Base-by-base conservation (phyloP, 2,113 vertebrate genomes). In the Pseudolaguvia tuberculata region DNA sequence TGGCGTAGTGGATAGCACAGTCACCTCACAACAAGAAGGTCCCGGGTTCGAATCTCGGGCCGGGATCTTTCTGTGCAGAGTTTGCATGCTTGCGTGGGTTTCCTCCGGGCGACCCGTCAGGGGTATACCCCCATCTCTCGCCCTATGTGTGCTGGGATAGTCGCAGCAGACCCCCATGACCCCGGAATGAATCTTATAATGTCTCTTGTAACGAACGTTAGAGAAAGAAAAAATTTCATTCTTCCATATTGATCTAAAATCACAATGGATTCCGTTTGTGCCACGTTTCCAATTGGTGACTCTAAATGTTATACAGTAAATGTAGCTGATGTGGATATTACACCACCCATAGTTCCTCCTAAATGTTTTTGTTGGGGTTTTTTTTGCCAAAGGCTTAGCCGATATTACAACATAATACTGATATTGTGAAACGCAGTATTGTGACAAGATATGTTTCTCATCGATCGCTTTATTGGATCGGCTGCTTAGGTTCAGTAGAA, bases 151-250 rank as follows among this genome's bases (percentile, higher is more conserved):
- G n/a, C n/a, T n/a, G n/a, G n/a, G n/a, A n/a, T n/a, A n/a, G n/a
- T n/a, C n/a, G n/a, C n/a, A n/a, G n/a, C n/a, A n/a, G n/a, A n/a
- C n/a, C n/a, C n/a, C n/a, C n/a, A n/a, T n/a, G n/a, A n/a, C n/a
- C n/a, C n/a, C n/a, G n/a, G n/a, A n/a, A n/a, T n/a, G n/a, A n/a
- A n/a, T n/a, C n/a, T n/a, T n/a, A n/a, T n/a, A n/a, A n/a, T n/a
- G n/a, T n/a, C 87, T 92, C 83, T 78, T 82, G 81, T 91, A 83
- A 80, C 81, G 73, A 83, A 80, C 81, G 74, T 71, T 23, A 74
- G 31, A 80, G 70, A 86, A 85, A 79, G 67, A 61, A 76, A 69
- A 71, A 73, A 31, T 25, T 31, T 12, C n/a, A 29, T 75, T 35
- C 52, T 48, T 77, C 57, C 35, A 62, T 35, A 42, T 67, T 75